These are phyloP conservation scores for Calliphora vomitoria DNA, from an alignment of 2,888 invertebrate species.

Conservation along the genomic window DNA sequence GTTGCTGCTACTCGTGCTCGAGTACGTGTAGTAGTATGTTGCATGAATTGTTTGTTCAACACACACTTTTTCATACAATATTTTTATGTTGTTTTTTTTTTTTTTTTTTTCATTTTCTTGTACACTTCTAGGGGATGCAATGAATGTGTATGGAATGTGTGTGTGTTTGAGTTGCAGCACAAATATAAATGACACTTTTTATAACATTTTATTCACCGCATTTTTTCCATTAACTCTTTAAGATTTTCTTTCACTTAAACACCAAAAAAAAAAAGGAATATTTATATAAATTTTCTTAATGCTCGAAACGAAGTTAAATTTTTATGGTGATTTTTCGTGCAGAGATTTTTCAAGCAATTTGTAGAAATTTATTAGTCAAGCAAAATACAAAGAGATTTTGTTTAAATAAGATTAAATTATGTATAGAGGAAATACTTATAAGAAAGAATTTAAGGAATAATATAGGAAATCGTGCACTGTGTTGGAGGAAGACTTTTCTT, in stretches of 20 bases:
- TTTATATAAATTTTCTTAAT: slow-evolving; percentile 29
- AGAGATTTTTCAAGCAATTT: slow-evolving; percentile 32
- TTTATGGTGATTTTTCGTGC: slow-evolving; percentile 43
- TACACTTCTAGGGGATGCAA: background rate
- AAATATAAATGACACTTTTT: slow-evolving; percentile 63
- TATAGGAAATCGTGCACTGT: no score
- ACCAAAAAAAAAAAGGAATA: background rate
- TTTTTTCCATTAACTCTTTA: slow-evolving; percentile 48
- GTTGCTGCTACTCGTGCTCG: background rate
- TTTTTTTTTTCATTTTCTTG: background rate
- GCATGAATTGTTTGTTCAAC: slow-evolving; percentile 48
- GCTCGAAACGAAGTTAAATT: slow-evolving; percentile 47
- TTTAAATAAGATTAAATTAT: background rate
- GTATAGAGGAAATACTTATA: no score
- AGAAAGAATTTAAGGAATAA: no score
- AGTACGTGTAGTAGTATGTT: background rate
- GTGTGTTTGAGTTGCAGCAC: background rate
- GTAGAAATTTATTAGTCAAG: slow-evolving; percentile 7
- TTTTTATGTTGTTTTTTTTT: slow-evolving; percentile 1
- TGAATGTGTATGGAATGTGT: slow-evolving; percentile 10
- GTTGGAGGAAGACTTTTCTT: no score
- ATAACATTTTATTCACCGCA: slow-evolving; percentile 50
- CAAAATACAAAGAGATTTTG: slow-evolving; percentile 2
- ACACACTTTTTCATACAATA: slow-evolving; percentile 28
- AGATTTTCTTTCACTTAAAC: slow-evolving; percentile 48